These are phyloP conservation scores for Drosophila mercatorum DNA, from an alignment of 2,888 invertebrate genomes.

Conservation along the genomic window DNA sequence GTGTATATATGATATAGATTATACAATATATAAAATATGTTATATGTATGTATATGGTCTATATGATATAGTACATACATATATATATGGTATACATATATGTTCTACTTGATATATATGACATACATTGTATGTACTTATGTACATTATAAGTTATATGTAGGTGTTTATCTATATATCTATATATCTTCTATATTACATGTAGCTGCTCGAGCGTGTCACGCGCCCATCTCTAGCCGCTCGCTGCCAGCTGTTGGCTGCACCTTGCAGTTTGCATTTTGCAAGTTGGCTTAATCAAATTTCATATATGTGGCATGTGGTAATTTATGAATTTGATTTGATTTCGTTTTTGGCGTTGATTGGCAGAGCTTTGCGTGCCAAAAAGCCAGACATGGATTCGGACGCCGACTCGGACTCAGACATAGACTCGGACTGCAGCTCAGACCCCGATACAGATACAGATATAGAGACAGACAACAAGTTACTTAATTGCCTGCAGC, in stretches of 20 bases:
- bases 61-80: too few relatives aligned
- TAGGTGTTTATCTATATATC: too few relatives aligned
- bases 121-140: too few relatives aligned
- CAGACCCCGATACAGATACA: not conserved
- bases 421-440: not conserved
- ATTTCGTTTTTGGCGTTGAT: constrained; percentile 70
- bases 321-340: constrained; percentile 64
- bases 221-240: constrained; percentile 28
- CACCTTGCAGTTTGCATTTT: constrained; percentile 25
- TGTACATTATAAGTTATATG: too few relatives aligned
- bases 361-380: constrained; percentile 54
- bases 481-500: constrained; percentile 64
- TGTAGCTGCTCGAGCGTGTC: too few relatives aligned
- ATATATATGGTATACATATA: too few relatives aligned
- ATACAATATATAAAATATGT: too few relatives aligned
- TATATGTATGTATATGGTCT: too few relatives aligned
- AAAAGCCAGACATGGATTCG: constrained; percentile 12
- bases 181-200: too few relatives aligned
- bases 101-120: too few relatives aligned
- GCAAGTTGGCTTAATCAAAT: constrained; percentile 53
- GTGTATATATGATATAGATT: too few relatives aligned
- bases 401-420: not conserved
- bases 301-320: constrained; percentile 60
- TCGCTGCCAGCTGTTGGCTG: too few relatives aligned
- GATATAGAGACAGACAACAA: constrained; percentile 34